phyloP scores from a whole-genome alignment of 2,113 vertebrate genomes.

The Patagioenas fasciata region DNA sequence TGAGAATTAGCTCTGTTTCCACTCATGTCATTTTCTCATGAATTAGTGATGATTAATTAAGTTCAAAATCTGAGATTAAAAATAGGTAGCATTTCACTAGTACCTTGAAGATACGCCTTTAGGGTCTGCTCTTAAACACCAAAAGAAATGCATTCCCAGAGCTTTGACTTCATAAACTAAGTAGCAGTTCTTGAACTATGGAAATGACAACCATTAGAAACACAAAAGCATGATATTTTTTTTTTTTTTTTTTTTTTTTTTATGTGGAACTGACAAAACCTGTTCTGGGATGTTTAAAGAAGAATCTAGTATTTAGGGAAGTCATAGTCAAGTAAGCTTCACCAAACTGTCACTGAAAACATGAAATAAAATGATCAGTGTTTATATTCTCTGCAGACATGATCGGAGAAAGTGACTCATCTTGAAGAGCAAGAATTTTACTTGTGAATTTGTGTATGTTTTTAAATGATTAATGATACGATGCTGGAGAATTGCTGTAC shows the following conservation, averaged over 20 bases:
- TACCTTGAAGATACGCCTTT: background rate
- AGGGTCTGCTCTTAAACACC: rapidly evolving
- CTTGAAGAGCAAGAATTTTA: background rate
- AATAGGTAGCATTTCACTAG: background rate
- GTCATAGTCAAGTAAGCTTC: background rate
- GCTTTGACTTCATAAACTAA: background rate
- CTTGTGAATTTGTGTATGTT: background rate
- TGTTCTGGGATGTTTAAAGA: background rate
- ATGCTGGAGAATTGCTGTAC: background rate
- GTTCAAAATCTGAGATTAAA: background rate
- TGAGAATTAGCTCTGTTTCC: background rate
- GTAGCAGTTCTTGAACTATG: background rate
- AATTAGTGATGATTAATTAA: background rate
- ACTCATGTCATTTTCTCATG: background rate
- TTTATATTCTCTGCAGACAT: background rate
- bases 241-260: background rate
- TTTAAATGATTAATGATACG: background rate
- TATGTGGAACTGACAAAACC: background rate
- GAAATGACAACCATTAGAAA: background rate
- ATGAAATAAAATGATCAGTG: background rate
- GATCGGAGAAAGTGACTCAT: background rate
- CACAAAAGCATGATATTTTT: background rate
- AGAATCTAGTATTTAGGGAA: background rate
- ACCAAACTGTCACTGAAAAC: background rate
- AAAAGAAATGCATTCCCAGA: background rate